Evolutionary conservation across 2,797 vertebrate genomes (phyloP).

Genomic region (Gymnoscopelus braueri): DNA sequence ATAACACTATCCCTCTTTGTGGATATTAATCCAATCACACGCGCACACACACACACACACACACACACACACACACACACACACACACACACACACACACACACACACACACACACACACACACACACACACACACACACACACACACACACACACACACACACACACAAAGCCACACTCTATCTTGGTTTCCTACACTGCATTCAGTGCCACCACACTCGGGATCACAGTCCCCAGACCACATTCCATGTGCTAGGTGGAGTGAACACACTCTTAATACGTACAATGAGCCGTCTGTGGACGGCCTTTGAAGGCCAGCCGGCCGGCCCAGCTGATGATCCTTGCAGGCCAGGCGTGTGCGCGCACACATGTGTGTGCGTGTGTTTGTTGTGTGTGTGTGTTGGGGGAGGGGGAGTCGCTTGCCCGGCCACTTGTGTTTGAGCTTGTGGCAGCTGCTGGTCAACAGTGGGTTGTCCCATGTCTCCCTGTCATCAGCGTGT

Average conservation of each 20-base stretch:
- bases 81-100: not conserved
- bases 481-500: constrained; percentile 25
- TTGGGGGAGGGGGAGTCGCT: not conserved
- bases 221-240: not conserved
- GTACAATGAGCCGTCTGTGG: constrained; percentile 30
- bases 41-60: not conserved
- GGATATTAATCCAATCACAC: not conserved
- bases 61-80: not conserved
- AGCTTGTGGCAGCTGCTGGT: constrained; percentile 21
- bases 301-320: not conserved
- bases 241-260: constrained; percentile 23
- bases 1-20: too few relatives aligned
- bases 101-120: not conserved
- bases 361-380: too few relatives aligned
- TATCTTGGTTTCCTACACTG: constrained; percentile 24
- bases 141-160: not conserved
- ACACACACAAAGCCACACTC: not conserved
- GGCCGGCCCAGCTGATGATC: constrained; percentile 31
- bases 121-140: not conserved
- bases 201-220: constrained; percentile 23
- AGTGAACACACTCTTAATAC: constrained; percentile 15
- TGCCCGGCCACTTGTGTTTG: constrained; percentile 15
- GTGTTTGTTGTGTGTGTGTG: too few relatives aligned
- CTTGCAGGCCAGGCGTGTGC: not conserved
- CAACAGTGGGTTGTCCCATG: constrained; percentile 28